Percentiles rank a stretch among this genome's conserved stretches.
Evolutionary conservation across 2,113 vertebrate genomes (phyloP).

Genomic region (Mormyrus iriodes): DNA sequence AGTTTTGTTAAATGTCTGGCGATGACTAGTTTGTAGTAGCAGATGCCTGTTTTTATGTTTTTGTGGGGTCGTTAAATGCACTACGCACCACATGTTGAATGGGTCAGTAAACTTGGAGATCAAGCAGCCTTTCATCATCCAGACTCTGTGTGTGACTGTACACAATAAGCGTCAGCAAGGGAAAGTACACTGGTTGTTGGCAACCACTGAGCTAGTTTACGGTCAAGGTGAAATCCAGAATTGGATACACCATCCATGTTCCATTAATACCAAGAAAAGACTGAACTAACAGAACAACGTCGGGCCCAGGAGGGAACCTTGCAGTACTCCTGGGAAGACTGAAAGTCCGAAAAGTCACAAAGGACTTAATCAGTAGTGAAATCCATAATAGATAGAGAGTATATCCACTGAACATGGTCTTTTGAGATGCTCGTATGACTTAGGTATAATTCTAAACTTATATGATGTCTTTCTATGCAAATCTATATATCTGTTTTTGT

Average conservation of each 20-base stretch:
- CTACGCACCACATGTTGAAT: neutral
- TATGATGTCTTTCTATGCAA: neutral
- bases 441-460: neutral
- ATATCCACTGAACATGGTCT: too few relatives aligned
- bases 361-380: neutral
- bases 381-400: neutral
- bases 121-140: neutral
- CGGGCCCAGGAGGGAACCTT: neutral
- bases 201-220: neutral
- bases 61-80: neutral
- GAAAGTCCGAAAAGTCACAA: neutral
- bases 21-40: neutral
- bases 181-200: neutral
- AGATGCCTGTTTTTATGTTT: neutral
- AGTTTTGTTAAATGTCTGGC: neutral
- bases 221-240: neutral
- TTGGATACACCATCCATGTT: neutral
- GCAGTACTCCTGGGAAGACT: neutral
- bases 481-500: neutral
- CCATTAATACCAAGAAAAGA: neutral
- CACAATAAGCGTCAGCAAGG: neutral
- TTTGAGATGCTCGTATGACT: too few relatives aligned
- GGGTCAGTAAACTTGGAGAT: neutral
- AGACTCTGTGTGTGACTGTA: neutral
- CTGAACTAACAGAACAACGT: neutral